Conservation (phyloP, 2,113 vertebrate genomes). For the Cyphomyrus discorhynchus region DNA sequence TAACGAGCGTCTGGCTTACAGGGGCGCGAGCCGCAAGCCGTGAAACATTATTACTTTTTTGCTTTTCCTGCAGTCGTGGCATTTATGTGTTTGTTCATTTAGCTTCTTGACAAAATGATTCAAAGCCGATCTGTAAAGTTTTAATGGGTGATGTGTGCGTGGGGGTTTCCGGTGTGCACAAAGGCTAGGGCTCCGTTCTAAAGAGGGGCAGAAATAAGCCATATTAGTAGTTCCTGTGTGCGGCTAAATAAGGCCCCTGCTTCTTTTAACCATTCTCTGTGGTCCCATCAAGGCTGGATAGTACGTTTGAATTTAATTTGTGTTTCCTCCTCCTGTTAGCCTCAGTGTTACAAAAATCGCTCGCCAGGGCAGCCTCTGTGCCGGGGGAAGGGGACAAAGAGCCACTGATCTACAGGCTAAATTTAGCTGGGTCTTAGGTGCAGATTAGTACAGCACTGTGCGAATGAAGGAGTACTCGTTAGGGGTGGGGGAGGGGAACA, state of each 20-base stretch:
- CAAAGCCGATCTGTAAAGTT: neutral
- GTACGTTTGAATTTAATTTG: neutral
- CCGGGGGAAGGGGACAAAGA: conserved; percentile 18
- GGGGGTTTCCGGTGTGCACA: neutral
- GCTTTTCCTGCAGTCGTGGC: neutral
- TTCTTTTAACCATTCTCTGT: neutral
- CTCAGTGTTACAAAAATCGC: neutral
- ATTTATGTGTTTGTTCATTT: neutral
- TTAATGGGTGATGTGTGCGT: neutral
- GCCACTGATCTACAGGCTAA: conserved; percentile 42
- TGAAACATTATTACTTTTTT: neutral
- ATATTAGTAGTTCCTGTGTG: neutral
- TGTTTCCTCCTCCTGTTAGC: neutral
- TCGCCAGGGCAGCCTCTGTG: conserved; percentile 8
- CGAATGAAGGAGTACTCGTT: neutral
- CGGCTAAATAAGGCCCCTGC: neutral
- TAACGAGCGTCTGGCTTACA: neutral
- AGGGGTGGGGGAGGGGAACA: conserved; percentile 15
- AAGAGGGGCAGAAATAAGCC: neutral
- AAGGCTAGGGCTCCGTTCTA: neutral
- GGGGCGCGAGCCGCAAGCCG: neutral
- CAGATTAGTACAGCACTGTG: conserved; percentile 38
- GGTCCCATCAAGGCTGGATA: neutral
- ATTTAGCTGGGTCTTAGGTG: conserved; percentile 42
- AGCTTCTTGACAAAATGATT: neutral